Conservation (phyloP, 2,888 invertebrate species). For the Epistrophe eligans region DNA sequence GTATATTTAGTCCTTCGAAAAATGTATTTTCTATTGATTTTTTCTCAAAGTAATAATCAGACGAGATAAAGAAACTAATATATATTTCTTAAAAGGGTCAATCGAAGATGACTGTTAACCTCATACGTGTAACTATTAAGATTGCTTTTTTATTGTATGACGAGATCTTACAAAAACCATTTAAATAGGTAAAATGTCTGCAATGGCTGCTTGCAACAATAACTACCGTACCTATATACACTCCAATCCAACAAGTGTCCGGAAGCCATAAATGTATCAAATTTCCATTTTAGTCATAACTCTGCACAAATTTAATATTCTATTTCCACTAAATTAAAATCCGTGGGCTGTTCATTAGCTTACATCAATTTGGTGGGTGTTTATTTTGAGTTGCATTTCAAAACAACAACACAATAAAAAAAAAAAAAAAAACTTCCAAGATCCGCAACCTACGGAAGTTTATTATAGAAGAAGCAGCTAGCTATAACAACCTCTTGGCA, state of each 20-base stretch:
- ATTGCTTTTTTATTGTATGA: no score
- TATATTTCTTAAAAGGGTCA: no score
- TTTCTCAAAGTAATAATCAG: no score
- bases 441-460: constrained; percentile 66
- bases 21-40: no score
- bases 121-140: no score
- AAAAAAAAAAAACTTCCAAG: not conserved
- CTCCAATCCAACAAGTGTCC: constrained; percentile 58
- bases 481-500: not conserved
- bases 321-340: constrained; percentile 41
- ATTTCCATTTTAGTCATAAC: constrained; percentile 71
- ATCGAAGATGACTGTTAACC: no score
- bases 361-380: constrained; percentile 22
- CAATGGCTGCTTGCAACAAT: not conserved
- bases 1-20: no score
- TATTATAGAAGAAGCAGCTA: constrained; percentile 32
- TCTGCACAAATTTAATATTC: constrained; percentile 13
- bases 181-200: not conserved
- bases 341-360: constrained; percentile 61
- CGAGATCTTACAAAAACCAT: no score
- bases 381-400: constrained; percentile 40
- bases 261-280: constrained; percentile 53
- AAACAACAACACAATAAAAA: not conserved
- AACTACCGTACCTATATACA: constrained; percentile 14
- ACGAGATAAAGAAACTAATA: no score